Evolutionary conservation across 2,888 invertebrate genomes (phyloP).

Genomic region (Meteorus cinctellus): DNA sequence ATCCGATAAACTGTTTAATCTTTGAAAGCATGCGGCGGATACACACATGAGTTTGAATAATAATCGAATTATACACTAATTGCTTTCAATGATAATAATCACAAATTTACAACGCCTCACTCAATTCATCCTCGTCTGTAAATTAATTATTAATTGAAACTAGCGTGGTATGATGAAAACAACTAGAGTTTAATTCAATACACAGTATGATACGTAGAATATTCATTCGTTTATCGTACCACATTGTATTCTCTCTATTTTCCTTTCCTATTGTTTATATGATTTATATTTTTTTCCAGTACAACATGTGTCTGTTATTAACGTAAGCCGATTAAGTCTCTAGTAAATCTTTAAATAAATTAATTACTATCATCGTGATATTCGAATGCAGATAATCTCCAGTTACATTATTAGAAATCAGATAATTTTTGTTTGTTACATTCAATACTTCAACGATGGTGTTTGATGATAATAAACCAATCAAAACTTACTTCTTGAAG

Average conservation of each 20-base stretch:
- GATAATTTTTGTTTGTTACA: background rate
- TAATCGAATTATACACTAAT: slow-evolving; percentile 64
- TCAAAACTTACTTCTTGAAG: slow-evolving; percentile 79
- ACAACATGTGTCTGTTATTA: no score
- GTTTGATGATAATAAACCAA: no score
- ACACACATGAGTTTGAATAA: slow-evolving; percentile 52
- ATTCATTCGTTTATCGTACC: no score
- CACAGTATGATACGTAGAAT: no score
- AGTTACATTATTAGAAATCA: background rate
- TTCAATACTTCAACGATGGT: background rate
- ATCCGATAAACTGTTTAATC: slow-evolving; percentile 50
- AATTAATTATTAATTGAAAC: slow-evolving; percentile 4
- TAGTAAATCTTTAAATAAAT: no score
- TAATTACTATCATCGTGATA: no score
- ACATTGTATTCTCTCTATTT: no score
- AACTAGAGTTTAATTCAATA: no score
- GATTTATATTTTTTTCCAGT: no score
- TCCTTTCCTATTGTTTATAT: no score
- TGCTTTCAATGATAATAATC: slow-evolving; percentile 50
- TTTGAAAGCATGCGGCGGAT: slow-evolving; percentile 52
- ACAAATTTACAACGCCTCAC: slow-evolving; percentile 10
- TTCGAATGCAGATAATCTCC: no score
- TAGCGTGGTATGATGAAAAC: background rate
- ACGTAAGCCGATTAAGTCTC: no score
- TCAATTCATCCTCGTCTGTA: background rate